Evolutionary conservation across 2,113 vertebrate genomes (phyloP).

Genomic region (Oncorhynchus kisutch): DNA sequence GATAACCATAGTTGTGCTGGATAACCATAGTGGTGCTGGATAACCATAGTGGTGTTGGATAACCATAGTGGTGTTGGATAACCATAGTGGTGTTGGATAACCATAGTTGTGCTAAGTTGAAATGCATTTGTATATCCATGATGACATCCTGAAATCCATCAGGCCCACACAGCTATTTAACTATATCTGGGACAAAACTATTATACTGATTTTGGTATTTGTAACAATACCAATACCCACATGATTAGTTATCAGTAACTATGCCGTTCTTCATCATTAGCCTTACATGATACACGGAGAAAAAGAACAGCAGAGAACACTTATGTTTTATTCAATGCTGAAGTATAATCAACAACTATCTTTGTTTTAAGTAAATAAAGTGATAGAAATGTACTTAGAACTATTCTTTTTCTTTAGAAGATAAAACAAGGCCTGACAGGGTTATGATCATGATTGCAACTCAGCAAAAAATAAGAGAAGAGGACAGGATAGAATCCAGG

Average conservation of each 20-base stretch:
- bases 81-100: too few relatives aligned
- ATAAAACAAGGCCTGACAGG: conserved; percentile 61
- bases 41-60: too few relatives aligned
- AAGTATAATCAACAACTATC: conserved; percentile 78
- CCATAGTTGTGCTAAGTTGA: neutral
- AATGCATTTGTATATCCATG: conserved; percentile 33
- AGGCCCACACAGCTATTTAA: conserved; percentile 31
- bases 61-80: too few relatives aligned
- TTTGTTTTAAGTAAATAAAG: conserved; percentile 78
- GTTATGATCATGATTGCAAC: conserved; percentile 70
- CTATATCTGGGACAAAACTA: conserved; percentile 20
- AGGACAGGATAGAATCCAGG: conserved; percentile 61
- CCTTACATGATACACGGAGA: conserved; percentile 46
- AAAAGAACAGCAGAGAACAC: conserved; percentile 64
- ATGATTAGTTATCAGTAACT: conserved; percentile 10
- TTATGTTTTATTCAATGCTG: conserved; percentile 79
- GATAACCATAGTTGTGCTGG: too few relatives aligned
- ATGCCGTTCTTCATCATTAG: conserved; percentile 6
- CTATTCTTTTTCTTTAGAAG: conserved; percentile 58
- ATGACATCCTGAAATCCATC: conserved; percentile 39
- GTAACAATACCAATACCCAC: conserved; percentile 13
- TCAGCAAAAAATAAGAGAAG: conserved; percentile 66
- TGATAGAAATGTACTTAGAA: conserved; percentile 80
- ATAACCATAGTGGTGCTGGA: too few relatives aligned
- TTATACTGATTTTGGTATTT: conserved; percentile 33